Evolutionary conservation across 2,797 vertebrate species (phyloP).

Genomic region (Ptychadena robeensis): DNA sequence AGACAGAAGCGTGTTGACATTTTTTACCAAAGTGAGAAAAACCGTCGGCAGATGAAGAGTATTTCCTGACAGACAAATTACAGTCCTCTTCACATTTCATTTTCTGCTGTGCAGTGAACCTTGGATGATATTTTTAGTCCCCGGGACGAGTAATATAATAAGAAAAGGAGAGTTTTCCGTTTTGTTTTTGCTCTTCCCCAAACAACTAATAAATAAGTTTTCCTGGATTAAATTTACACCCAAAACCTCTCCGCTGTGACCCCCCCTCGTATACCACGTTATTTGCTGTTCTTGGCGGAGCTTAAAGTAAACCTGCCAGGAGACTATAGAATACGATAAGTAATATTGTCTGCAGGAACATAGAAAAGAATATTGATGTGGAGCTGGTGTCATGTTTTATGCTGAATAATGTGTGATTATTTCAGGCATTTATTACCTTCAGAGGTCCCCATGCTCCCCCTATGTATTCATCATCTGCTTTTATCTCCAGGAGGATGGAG

Average conservation of each 20-base stretch:
- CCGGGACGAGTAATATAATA: conserved; percentile 32
- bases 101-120: conserved; percentile 30
- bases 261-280: no score
- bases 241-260: neutral
- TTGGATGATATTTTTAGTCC: conserved; percentile 42
- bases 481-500: no score
- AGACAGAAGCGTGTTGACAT: conserved; percentile 18
- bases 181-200: conserved; percentile 16
- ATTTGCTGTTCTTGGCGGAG: no score
- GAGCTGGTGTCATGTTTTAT: no score
- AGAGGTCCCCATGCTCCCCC: no score
- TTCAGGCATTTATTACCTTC: no score
- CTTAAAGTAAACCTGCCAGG: no score
- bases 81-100: conserved; percentile 32
- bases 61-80: conserved; percentile 36
- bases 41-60: conserved; percentile 18
- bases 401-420: neutral
- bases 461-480: no score
- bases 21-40: conserved; percentile 44
- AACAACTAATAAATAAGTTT: conserved; percentile 43
- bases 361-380: no score
- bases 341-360: no score
- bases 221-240: conserved; percentile 9
- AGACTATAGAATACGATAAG: no score
- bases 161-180: conserved; percentile 9